These are phyloP conservation scores for Gallinago undulata DNA, from an alignment of 2,113 vertebrate genomes.

Conservation along the genomic window DNA sequence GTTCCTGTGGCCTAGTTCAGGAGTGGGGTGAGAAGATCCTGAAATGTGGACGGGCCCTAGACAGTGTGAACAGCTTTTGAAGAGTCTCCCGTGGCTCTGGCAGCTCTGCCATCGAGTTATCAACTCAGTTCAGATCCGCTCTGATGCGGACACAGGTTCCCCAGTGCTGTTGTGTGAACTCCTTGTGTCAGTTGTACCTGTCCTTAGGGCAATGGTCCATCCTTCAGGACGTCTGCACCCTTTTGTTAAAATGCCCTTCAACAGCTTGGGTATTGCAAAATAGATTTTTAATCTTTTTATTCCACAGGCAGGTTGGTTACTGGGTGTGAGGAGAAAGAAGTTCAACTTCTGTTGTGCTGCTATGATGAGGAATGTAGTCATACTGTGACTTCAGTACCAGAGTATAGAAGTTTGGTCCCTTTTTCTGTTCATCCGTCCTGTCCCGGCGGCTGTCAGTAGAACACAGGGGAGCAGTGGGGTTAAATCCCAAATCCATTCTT, in stretches of 20 bases:
- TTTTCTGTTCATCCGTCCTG: conserved; percentile 38
- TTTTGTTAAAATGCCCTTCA: neutral
- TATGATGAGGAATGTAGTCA: neutral
- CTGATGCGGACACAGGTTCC: neutral
- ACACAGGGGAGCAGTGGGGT: neutral
- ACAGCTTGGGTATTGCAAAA: neutral
- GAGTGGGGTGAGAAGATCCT: neutral
- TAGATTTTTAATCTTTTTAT: neutral
- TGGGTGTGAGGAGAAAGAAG: neutral
- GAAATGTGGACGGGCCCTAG: neutral
- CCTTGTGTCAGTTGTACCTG: neutral
- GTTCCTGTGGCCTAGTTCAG: conserved; percentile 22
- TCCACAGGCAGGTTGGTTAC: neutral
- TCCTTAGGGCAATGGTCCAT: neutral
- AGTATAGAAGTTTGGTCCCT: neutral
- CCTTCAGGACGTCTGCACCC: neutral
- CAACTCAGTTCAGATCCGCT: neutral
- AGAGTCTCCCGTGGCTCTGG: neutral
- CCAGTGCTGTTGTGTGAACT: neutral
- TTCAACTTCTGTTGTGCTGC: neutral
- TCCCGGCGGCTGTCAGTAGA: neutral
- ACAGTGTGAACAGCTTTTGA: neutral
- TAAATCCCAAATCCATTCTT: neutral
- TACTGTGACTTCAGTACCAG: neutral
- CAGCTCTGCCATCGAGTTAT: neutral